A percentile compares a stretch with the other conserved stretches of the same genome.
Evolutionary conservation across 37 sponge, comb jelly and placozoan genomes (phyloP).

Genomic region (Spongia lamella): DNA sequence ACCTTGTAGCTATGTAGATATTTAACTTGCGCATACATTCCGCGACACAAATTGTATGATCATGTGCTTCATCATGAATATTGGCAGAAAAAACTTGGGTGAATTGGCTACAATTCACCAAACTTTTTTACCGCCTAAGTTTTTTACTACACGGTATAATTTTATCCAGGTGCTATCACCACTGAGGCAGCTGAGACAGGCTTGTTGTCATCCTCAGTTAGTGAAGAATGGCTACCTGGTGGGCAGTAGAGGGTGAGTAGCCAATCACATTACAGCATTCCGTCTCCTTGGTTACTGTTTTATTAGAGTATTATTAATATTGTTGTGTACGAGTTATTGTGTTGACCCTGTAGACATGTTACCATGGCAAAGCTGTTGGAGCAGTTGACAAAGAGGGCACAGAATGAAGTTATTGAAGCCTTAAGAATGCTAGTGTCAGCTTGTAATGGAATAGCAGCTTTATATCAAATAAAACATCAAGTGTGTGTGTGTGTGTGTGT

Average conservation of each 20-base stretch:
- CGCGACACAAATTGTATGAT: no score
- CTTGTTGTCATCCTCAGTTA: constrained; percentile 80
- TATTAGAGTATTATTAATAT: no score
- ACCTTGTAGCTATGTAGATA: no score
- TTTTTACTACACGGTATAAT: no score
- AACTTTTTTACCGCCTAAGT: no score
- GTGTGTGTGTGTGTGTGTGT: constrained; percentile 25
- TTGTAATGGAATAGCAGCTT: constrained; percentile 73
- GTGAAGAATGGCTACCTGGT: constrained; percentile 48
- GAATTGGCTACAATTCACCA: no score
- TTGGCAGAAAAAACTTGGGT: no score
- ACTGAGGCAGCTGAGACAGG: constrained; percentile 61
- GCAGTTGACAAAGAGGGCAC: constrained; percentile 61
- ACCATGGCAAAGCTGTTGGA: constrained; percentile 70
- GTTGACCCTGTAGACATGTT: constrained; percentile 25
- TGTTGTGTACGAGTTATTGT: not conserved
- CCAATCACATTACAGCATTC: not conserved
- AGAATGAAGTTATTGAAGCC: constrained; percentile 54
- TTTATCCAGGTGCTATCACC: constrained; percentile 67
- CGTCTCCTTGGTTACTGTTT: no score
- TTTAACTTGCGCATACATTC: no score
- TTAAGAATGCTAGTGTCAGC: constrained; percentile 57
- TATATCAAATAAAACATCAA: constrained; percentile 41
- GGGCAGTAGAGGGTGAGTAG: constrained; percentile 13
- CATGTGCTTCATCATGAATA: no score